Evolutionary conservation across 1,140 invertebrate species (phyloP).

Genomic region (Drosophila dunni): DNA sequence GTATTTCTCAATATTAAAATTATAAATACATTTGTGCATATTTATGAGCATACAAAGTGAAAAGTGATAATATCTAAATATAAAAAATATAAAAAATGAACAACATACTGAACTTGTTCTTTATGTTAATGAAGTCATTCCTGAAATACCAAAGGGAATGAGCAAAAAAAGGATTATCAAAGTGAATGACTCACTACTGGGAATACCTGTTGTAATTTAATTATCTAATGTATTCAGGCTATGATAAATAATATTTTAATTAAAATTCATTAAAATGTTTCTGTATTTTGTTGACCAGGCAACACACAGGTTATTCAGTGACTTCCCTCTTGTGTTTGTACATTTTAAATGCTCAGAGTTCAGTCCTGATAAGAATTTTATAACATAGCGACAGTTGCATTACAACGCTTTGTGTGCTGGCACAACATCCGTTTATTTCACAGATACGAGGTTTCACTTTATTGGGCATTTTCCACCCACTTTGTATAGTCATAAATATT

Average conservation of each 20-base stretch:
- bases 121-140: background rate
- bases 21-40: conserved; percentile 5
- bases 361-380: conserved; percentile 1
- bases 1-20: conserved; percentile 24
- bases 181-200: too few relatives aligned
- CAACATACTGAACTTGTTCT: background rate
- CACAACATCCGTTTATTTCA: background rate
- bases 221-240: too few relatives aligned
- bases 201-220: too few relatives aligned
- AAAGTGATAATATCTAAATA: background rate
- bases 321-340: background rate
- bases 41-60: background rate
- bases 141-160: too few relatives aligned
- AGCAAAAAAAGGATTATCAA: too few relatives aligned
- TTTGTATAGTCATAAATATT: too few relatives aligned
- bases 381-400: background rate
- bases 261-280: too few relatives aligned
- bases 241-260: too few relatives aligned
- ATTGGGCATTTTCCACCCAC: background rate
- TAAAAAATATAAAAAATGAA: background rate
- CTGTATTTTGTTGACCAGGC: too few relatives aligned
- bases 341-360: background rate
- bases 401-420: background rate
- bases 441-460: background rate
- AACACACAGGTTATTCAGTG: background rate